Base-by-base conservation (phyloP, 2,797 vertebrate species). In the Gymnoscopelus microlampas region DNA sequence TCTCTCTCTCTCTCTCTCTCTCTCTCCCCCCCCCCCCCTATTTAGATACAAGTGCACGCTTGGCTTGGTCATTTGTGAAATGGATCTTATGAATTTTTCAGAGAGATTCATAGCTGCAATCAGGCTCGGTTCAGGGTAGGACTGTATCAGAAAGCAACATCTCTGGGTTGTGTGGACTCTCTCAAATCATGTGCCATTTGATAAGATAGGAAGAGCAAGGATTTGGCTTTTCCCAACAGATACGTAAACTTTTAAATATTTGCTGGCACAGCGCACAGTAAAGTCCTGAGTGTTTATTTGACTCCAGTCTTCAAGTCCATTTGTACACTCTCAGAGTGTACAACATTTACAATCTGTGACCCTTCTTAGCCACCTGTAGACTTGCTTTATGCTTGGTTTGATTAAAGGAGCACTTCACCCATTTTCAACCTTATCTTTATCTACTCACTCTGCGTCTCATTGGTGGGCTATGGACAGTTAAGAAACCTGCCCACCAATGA, bases 31-130 rank as follows among this genome's bases (percentile, higher is more conserved):
- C 12, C 53, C 39, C 2, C 39, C 63, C 66, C 82, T 66, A 35
- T 86, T 88, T 74, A 74, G 80, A 91, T 93, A 90, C 88, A 82
- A 77, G 88, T 81, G 80, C 93, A 88, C 76, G 91, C 93, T 91
- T 92, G 94, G 94, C 93, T 94, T 91, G 91, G 88, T 95, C 92
- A 95, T 95, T 95, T 94, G 92, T 97, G 95, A 97, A 97, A 98
- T 94, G 90, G 95, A 97, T 96, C 95, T 95, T 96, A 96, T 95
- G 80, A 96, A 98, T 98, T 95, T 98, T 99, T 98, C 89, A 97
- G 80, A 88, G 82, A 88, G 92, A 93, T 92, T 95, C 91, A 94
- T 93, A 81, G 87, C 92, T 85, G 81, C 91, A 89, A 90, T 89
- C 90, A 84, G 87, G 68, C 89, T 85, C 53, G 74, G 78, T 90